Percentiles rank a stretch among this genome's conserved stretches.
Evolutionary conservation across 2,888 invertebrate genomes (phyloP).

Genomic region (Mellilla xanthometata): DNA sequence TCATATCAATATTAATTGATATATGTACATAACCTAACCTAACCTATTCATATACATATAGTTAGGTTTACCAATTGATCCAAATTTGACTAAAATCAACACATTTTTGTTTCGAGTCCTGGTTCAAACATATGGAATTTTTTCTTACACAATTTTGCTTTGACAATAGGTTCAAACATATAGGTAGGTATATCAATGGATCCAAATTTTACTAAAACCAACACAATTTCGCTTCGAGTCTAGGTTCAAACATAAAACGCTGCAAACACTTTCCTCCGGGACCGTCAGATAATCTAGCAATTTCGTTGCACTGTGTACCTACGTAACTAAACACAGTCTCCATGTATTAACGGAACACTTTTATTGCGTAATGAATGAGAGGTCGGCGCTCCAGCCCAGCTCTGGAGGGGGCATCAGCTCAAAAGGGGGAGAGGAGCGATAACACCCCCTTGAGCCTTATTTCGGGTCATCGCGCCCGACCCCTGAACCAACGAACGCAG

Average conservation of each 20-base stretch:
- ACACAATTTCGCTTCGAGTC: background rate
- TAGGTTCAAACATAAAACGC: constrained; percentile 6
- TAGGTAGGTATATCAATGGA: too few relatives aligned
- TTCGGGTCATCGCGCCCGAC: constrained; percentile 80
- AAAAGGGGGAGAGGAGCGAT: constrained; percentile 61
- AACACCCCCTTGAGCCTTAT: constrained; percentile 72
- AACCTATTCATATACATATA: too few relatives aligned
- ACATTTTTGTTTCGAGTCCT: too few relatives aligned
- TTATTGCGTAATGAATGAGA: constrained; percentile 82
- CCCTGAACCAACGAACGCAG: constrained; percentile 64
- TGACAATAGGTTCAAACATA: too few relatives aligned
- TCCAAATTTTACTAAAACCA: too few relatives aligned
- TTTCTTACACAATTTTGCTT: too few relatives aligned
- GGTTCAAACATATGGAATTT: too few relatives aligned
- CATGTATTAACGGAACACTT: constrained; percentile 63
- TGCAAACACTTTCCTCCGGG: constrained; percentile 19
- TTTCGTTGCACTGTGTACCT: constrained; percentile 26
- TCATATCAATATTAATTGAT: too few relatives aligned
- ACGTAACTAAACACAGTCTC: constrained; percentile 29
- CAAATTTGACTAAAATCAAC: too few relatives aligned
- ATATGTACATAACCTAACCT: too few relatives aligned
- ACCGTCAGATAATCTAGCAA: constrained; percentile 28
- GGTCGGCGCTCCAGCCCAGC: constrained; percentile 66
- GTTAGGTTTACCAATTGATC: too few relatives aligned
- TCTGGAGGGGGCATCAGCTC: constrained; percentile 41